These are phyloP conservation scores for Etheostoma perlongum DNA, from an alignment of 2,797 vertebrate genomes.

Conservation along the genomic window DNA sequence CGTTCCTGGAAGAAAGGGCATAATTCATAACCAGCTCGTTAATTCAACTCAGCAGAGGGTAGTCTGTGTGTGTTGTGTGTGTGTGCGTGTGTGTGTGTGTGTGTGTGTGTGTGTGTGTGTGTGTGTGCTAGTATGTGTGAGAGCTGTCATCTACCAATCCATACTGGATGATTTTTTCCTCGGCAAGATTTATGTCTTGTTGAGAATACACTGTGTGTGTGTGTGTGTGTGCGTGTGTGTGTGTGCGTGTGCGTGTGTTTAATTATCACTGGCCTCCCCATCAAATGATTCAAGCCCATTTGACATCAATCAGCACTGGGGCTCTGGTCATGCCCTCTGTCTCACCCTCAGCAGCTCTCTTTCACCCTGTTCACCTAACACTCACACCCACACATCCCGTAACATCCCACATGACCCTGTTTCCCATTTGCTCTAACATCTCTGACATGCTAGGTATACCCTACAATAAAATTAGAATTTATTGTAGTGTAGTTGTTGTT, in stretches of 20 bases:
- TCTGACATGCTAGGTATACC: conserved; percentile 16
- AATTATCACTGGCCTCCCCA: conserved; percentile 59
- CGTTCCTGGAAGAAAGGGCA: conserved; percentile 89
- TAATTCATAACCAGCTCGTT: conserved; percentile 78
- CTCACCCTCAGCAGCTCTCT: conserved; percentile 54
- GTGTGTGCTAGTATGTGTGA: conserved; percentile 33
- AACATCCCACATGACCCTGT: conserved; percentile 3
- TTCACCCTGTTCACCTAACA: conserved; percentile 24
- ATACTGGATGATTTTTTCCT: conserved; percentile 61
- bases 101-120: conserved; percentile 26
- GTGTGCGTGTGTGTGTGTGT: conserved; percentile 30
- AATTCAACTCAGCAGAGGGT: conserved; percentile 63
- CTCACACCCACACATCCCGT: conserved; percentile 39
- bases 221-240: neutral
- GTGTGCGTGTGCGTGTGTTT: conserved; percentile 23
- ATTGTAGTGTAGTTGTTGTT: conserved; percentile 36
- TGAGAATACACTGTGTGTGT: conserved; percentile 43
- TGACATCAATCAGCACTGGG: conserved; percentile 81
- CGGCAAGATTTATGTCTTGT: conserved; percentile 67
- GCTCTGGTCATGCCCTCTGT: conserved; percentile 66
- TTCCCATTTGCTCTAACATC: conserved; percentile 25
- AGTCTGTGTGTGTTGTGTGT: conserved; percentile 42
- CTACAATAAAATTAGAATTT: conserved; percentile 35
- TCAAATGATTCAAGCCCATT: conserved; percentile 78
- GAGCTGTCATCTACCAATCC: conserved; percentile 68